Conservation (phyloP, 2,113 vertebrate species). For the Anhinga anhinga region DNA sequence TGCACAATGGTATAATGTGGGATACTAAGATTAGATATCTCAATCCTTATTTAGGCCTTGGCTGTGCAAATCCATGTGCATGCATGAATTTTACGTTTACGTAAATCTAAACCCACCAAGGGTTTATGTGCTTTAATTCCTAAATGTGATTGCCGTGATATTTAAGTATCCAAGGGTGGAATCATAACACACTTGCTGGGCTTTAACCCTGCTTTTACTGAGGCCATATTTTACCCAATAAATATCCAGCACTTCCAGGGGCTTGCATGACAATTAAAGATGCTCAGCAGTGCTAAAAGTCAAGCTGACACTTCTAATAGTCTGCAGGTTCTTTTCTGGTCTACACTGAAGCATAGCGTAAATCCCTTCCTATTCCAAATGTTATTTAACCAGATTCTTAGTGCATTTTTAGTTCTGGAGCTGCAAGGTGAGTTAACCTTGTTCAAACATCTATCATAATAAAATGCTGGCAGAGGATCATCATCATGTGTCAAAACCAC, state of each 20-base stretch:
- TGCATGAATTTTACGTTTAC: background rate
- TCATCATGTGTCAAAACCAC: background rate
- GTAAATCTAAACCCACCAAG: background rate
- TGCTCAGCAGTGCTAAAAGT: background rate
- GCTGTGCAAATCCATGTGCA: accelerated
- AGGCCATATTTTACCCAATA: background rate
- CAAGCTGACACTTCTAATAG: background rate
- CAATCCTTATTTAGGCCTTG: background rate
- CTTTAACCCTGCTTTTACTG: background rate
- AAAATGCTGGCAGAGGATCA: background rate
- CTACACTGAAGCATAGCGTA: background rate
- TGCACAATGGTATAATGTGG: too few relatives aligned
- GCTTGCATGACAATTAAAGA: background rate
- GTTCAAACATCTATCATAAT: background rate
- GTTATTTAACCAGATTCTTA: background rate
- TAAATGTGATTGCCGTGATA: background rate
- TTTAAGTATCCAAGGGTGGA: background rate
- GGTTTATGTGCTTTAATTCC: background rate
- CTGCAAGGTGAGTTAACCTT: background rate
- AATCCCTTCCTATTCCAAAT: background rate
- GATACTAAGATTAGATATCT: background rate
- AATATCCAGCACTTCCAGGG: background rate
- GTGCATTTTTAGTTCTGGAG: background rate
- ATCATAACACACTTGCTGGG: background rate
- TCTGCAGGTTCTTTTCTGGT: background rate